A percentile compares a stretch with the other conserved stretches of the same genome.
phyloP scores from a whole-genome alignment of 2,888 invertebrate genomes.

The Acleris literana region DNA sequence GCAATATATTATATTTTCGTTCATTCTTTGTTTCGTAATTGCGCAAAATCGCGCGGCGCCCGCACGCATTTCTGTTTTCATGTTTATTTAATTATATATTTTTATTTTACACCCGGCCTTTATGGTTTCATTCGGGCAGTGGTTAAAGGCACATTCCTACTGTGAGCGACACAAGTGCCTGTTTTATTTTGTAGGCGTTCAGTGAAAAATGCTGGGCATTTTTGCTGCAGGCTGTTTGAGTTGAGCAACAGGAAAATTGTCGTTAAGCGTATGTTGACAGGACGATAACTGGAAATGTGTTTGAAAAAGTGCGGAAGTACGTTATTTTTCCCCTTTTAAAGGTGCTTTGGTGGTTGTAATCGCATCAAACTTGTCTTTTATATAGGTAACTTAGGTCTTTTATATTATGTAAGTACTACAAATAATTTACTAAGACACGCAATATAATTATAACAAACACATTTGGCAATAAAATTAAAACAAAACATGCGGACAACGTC shows the following conservation, averaged over 20 bases:
- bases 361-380: too few species aligned
- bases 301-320: neutral
- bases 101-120: constrained; percentile 4
- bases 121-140: constrained; percentile 12
- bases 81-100: constrained; percentile 24
- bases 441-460: too few species aligned
- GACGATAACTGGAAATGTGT: constrained; percentile 4
- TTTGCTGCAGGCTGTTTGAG: constrained; percentile 4
- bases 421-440: too few species aligned
- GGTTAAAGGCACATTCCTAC: constrained; percentile 10
- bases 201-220: neutral
- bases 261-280: constrained; percentile 9
- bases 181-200: neutral
- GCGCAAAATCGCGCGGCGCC: constrained; percentile 19
- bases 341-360: too few species aligned
- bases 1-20: constrained; percentile 30
- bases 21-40: constrained; percentile 34
- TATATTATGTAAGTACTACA: too few species aligned
- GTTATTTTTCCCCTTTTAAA: too few species aligned
- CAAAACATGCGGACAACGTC: too few species aligned
- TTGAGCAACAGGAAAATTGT: constrained; percentile 7
- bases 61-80: constrained; percentile 17
- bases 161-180: neutral
- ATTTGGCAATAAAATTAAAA: too few species aligned
- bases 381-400: too few species aligned